These are phyloP conservation scores for Julus scandinavius DNA, from an alignment of 2,888 invertebrate genomes.

Conservation along the genomic window DNA sequence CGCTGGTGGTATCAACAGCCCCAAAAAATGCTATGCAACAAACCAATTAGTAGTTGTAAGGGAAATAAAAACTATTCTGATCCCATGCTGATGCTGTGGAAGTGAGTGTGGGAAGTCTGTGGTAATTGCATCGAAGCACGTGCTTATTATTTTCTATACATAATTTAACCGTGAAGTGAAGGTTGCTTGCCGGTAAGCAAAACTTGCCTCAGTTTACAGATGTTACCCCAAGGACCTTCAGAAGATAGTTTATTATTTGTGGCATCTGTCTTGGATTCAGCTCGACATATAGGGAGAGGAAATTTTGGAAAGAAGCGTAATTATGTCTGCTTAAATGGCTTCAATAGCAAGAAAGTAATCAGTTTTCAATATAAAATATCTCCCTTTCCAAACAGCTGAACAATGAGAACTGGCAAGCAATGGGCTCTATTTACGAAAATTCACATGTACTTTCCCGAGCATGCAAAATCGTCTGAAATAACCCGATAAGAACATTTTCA, in stretches of 20 bases:
- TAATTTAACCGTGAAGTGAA: neutral
- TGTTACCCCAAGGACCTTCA: neutral
- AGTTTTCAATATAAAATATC: neutral
- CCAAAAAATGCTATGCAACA: neutral
- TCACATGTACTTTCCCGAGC: neutral
- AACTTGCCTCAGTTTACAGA: neutral
- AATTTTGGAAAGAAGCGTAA: neutral
- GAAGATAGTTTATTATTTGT: neutral
- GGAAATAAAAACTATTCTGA: neutral
- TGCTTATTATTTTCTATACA: neutral
- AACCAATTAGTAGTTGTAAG: slow-evolving; percentile 17
- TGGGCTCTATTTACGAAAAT: neutral
- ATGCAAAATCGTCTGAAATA: slow-evolving; percentile 27
- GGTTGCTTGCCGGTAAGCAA: neutral
- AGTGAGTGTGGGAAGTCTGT: neutral
- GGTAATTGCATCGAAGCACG: neutral
- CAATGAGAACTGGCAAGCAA: neutral
- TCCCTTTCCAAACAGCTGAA: neutral
- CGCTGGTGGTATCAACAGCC: neutral
- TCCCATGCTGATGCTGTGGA: neutral
- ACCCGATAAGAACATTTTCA: neutral
- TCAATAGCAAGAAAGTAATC: neutral
- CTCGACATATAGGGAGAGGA: too few species aligned
- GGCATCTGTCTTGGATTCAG: neutral
- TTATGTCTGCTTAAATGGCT: neutral